phyloP scores from a whole-genome alignment of 2,888 invertebrate genomes.

The Autographa gamma region DNA sequence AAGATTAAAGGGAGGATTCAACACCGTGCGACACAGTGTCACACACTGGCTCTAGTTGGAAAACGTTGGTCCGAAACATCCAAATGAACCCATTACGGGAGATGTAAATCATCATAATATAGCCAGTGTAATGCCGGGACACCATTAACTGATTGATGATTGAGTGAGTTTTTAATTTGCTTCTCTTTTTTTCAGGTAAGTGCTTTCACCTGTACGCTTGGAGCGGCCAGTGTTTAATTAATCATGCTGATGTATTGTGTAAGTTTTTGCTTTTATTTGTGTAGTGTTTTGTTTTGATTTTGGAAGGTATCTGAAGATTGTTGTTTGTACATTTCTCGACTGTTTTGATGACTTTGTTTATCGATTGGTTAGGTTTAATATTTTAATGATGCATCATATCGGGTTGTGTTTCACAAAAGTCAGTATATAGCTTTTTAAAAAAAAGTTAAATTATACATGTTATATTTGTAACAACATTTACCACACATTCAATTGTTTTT shows the following conservation, averaged over 20 bases:
- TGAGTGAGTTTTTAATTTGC: conserved; percentile 66
- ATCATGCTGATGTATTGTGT: conserved; percentile 42
- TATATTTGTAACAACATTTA: not conserved
- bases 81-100: conserved; percentile 66
- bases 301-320: not conserved
- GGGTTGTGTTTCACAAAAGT: too few relatives aligned
- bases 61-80: conserved; percentile 44
- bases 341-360: too few relatives aligned
- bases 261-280: conserved; percentile 27
- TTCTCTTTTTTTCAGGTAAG: conserved; percentile 67
- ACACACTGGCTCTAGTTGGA: conserved; percentile 46
- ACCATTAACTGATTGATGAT: conserved; percentile 74
- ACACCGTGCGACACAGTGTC: conserved; percentile 39
- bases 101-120: conserved; percentile 69
- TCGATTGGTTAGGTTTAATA: too few relatives aligned
- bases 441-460: too few relatives aligned
- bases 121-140: conserved; percentile 45
- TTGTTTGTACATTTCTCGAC: too few relatives aligned
- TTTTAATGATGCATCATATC: too few relatives aligned
- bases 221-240: conserved; percentile 47
- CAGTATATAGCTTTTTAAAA: too few relatives aligned
- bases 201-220: conserved; percentile 55
- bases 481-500: not conserved
- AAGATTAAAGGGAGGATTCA: conserved; percentile 25
- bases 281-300: conserved; percentile 17